phyloP scores from a whole-genome alignment of 2,888 invertebrate species.

The Eristalis pertinax region DNA sequence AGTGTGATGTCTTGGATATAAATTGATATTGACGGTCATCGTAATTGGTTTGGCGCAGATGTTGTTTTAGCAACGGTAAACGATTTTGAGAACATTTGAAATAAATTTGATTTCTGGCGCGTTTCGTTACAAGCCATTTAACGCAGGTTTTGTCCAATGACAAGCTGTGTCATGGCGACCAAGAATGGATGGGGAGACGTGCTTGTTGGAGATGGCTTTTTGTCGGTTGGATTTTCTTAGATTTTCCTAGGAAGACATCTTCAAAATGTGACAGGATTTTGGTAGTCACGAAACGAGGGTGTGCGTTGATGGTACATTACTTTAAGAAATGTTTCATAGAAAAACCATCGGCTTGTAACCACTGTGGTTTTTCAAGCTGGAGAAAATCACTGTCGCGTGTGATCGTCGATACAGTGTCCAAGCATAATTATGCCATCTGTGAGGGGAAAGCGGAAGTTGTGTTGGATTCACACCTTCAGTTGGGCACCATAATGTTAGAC shows the following conservation, averaged over 20 bases:
- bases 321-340: too few species aligned
- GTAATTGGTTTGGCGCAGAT: conserved; percentile 42
- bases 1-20: conserved; percentile 46
- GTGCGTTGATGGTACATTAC: too few species aligned
- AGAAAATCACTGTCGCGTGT: too few species aligned
- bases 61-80: conserved; percentile 48
- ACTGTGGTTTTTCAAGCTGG: too few species aligned
- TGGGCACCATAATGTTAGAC: too few species aligned
- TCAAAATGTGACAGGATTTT: not conserved
- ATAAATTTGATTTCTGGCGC: not conserved
- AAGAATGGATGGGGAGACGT: not conserved
- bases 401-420: too few species aligned
- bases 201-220: not conserved
- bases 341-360: too few species aligned
- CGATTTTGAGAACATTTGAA: conserved; percentile 14
- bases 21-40: conserved; percentile 61
- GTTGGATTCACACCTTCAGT: too few species aligned
- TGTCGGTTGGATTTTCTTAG: not conserved
- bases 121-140: not conserved
- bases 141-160: not conserved
- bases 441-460: too few species aligned
- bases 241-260: not conserved
- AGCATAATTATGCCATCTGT: too few species aligned
- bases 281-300: too few species aligned
- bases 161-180: not conserved